Evolutionary conservation across 1,140 invertebrate genomes (phyloP), one percentile per base, ranked within the genome.

Genomic region (Melanaphis sacchari): DNA sequence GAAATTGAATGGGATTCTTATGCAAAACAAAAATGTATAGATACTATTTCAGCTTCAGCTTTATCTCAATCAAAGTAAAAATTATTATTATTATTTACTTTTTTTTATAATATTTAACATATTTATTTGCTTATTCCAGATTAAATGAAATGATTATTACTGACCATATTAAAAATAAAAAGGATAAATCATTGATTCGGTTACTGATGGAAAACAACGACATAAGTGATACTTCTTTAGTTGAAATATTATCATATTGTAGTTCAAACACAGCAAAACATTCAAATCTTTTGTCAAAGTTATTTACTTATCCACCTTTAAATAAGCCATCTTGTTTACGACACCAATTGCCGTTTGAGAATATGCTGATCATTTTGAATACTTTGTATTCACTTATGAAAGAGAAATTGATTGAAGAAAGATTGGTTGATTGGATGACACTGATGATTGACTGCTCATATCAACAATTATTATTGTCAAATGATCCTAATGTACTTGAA

Each of bases 401-500:
- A 7, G 46, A 93, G 18, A 84, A 93, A 41, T n/a, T 85, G 36
- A 54, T 93, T 41, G 91, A 93, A 93, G 91, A 93, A 82, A 85
- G 81, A 54, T 84, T 93, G 36, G 46, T 93, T 38, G 91, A 93
- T 93, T 93, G 91, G 91, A 93, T 84, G 76, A 93, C 81, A 85
- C 21, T 93, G 41, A 40, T 93, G 36, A 93, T 93, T 52, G 91
- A 93, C 84, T 93, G 91, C 22, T 93, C 91, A 11, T 93, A 54
- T 85, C 91, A 93, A 85, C 91, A 93, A 85, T 54, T 93, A 41
- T 84, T 93, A 54, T 54, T 85, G 38, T 93, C 91, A 38, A 93
- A 93, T n/a, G 91, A 93, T 85, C 91, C 81, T 31, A 93, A 93
- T 22, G 91, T 93, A 52, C 91, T 93, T 93, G 91, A 93, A 93